A percentile compares a stretch with the other conserved stretches of the same genome.
Evolutionary conservation across 2,888 invertebrate genomes (phyloP).

Genomic region (Aleiodes alternator): DNA sequence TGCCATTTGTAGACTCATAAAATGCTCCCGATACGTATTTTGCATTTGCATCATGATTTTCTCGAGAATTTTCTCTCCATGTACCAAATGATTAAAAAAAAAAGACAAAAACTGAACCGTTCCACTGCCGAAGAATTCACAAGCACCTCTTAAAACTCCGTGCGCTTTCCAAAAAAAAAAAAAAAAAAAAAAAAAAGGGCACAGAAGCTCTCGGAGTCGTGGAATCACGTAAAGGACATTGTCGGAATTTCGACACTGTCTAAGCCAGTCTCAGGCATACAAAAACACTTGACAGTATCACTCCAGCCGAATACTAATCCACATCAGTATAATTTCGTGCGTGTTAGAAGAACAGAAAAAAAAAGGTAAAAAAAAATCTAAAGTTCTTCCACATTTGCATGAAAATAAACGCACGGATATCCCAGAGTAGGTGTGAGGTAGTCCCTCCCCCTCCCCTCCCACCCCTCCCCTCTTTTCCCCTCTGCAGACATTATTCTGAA

Average conservation of each 20-base stretch:
- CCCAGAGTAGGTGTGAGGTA: not conserved
- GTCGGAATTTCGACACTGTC: conserved; percentile 58
- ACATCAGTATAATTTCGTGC: conserved; percentile 32
- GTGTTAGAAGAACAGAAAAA: conserved; percentile 46
- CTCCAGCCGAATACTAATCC: conserved; percentile 67
- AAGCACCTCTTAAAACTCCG: conserved; percentile 1
- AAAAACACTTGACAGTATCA: conserved; percentile 56
- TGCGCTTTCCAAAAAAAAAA: not conserved
- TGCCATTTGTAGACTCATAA: too few relatives aligned
- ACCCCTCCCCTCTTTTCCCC: too few relatives aligned
- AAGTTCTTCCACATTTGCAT: conserved; percentile 55
- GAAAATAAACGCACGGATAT: conserved; percentile 55
- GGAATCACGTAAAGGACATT: conserved; percentile 29
- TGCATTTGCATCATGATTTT: too few relatives aligned
- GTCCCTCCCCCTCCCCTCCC: not conserved
- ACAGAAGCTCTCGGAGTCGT: too few relatives aligned
- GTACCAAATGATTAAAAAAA: too few relatives aligned
- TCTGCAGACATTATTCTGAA: conserved; percentile 2
- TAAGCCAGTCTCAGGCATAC: conserved; percentile 62
- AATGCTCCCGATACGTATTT: too few relatives aligned
- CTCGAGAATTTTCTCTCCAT: too few relatives aligned
- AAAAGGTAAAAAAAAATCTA: conserved; percentile 45
- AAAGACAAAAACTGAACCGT: not conserved
- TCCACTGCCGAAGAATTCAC: conserved; percentile 13
- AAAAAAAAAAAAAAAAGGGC: not conserved